Percentiles rank a stretch among this genome's conserved stretches.
phyloP scores from a whole-genome alignment of 64 coral and sea anemone genomes.

The Montipora cactus region DNA sequence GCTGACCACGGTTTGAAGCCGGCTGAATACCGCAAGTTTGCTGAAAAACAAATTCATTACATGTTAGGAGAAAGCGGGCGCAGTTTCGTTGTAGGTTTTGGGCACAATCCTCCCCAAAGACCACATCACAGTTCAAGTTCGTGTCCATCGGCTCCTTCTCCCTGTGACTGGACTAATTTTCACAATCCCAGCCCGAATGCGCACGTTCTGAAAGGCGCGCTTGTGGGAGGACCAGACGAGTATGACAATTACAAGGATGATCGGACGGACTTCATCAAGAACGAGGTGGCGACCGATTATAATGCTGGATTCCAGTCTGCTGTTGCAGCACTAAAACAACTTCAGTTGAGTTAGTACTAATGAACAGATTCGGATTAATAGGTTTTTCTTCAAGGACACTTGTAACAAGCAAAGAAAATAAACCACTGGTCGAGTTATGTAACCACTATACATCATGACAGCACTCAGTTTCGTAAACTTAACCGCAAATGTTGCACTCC shows the following conservation, averaged over 20 bases:
- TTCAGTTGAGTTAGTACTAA: background rate
- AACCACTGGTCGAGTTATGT: too few relatives aligned
- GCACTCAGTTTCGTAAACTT: too few relatives aligned
- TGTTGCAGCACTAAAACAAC: conserved; percentile 66
- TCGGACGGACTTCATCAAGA: conserved; percentile 75
- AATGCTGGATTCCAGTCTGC: conserved; percentile 97
- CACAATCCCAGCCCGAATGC: conserved; percentile 54
- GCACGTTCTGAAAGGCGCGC: conserved; percentile 66
- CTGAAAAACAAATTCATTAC: conserved; percentile 90
- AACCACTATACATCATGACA: too few relatives aligned
- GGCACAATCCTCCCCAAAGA: conserved; percentile 68
- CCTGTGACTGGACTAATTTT: conserved; percentile 59
- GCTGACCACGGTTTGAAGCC: conserved; percentile 72
- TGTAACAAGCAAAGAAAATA: too few relatives aligned
- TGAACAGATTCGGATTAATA: too few relatives aligned
- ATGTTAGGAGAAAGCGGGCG: conserved; percentile 88
- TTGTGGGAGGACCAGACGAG: conserved; percentile 84
- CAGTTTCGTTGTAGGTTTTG: conserved; percentile 87
- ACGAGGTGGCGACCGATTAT: conserved; percentile 95
- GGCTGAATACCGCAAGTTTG: conserved; percentile 59
- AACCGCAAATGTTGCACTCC: too few relatives aligned
- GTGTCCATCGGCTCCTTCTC: conserved; percentile 49
- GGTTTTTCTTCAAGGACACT: too few relatives aligned
- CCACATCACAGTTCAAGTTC: conserved; percentile 88
- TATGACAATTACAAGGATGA: conserved; percentile 76